Evolutionary conservation across 2,888 invertebrate genomes (phyloP).

Genomic region (Drosophila formosana): DNA sequence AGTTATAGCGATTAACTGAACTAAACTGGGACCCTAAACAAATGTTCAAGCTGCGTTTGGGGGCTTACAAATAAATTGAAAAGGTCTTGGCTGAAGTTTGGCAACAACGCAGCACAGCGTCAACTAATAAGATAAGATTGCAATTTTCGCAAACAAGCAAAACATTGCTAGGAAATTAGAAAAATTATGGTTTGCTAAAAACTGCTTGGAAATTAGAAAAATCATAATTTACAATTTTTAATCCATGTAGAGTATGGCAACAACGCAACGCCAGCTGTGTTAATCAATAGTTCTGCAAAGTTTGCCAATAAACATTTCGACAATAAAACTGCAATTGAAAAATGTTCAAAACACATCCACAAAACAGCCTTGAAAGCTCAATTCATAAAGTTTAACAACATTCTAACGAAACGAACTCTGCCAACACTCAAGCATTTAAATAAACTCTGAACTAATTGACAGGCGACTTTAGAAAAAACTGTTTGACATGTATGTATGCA

Average conservation of each 20-base stretch:
- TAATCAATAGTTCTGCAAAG: neutral
- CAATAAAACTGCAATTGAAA: slow-evolving; percentile 2
- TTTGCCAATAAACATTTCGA: neutral
- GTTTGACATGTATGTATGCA: neutral
- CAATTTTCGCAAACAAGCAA: neutral
- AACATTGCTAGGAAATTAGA: neutral
- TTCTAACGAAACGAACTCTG: slow-evolving; percentile 6
- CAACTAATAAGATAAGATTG: neutral
- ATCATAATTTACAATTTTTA: no score
- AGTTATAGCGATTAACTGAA: slow-evolving; percentile 8
- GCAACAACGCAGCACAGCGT: neutral
- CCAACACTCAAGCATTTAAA: neutral
- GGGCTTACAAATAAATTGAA: neutral
- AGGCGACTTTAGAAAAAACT: neutral
- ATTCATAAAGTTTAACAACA: no score
- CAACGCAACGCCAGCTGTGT: neutral
- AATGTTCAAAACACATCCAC: no score
- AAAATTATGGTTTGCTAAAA: no score
- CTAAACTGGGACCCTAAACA: slow-evolving; percentile 1
- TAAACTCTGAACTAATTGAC: neutral
- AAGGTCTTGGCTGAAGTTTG: neutral
- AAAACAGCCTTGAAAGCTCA: no score
- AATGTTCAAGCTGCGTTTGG: neutral
- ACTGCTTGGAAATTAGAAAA: neutral
- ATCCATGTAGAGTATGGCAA: slow-evolving; percentile 27